phyloP scores from a whole-genome alignment of 2,113 vertebrate species.

The Asarcornis scutulata region DNA sequence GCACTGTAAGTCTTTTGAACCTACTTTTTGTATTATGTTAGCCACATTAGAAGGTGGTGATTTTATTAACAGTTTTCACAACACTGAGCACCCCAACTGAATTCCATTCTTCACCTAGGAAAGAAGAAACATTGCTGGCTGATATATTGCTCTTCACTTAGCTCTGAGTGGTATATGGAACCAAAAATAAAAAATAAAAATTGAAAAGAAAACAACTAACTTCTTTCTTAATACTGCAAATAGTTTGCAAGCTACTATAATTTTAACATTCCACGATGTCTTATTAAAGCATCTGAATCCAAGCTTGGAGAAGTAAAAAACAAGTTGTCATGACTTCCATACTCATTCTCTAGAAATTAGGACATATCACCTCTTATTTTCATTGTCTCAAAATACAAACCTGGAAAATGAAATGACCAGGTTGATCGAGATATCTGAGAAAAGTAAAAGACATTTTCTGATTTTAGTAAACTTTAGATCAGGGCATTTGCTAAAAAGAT shows the following conservation, averaged over 20 bases:
- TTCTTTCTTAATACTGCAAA: not conserved
- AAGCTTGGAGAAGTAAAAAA: not conserved
- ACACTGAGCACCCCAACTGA: not conserved
- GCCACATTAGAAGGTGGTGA: not conserved
- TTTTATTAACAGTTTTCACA: not conserved
- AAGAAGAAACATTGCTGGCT: not conserved
- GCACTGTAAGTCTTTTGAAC: not conserved
- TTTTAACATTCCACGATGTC: not conserved
- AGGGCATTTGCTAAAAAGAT: not conserved
- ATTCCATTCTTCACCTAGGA: not conserved
- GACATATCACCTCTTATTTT: not conserved
- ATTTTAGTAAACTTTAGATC: not conserved
- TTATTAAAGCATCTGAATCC: not conserved
- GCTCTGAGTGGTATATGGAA: not conserved
- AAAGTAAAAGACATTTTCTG: not conserved
- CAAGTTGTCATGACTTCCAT: not conserved
- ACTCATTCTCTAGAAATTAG: not conserved
- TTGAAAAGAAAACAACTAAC: too few species aligned
- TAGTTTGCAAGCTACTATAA: not conserved
- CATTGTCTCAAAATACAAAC: not conserved
- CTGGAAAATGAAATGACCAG: fast-evolving
- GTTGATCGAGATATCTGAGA: fast-evolving
- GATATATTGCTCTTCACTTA: not conserved
- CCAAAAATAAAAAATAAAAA: not conserved
- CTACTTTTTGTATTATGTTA: not conserved